phyloP scores from a whole-genome alignment of 1,140 invertebrate genomes.

The Bradysia coprophila region DNA sequence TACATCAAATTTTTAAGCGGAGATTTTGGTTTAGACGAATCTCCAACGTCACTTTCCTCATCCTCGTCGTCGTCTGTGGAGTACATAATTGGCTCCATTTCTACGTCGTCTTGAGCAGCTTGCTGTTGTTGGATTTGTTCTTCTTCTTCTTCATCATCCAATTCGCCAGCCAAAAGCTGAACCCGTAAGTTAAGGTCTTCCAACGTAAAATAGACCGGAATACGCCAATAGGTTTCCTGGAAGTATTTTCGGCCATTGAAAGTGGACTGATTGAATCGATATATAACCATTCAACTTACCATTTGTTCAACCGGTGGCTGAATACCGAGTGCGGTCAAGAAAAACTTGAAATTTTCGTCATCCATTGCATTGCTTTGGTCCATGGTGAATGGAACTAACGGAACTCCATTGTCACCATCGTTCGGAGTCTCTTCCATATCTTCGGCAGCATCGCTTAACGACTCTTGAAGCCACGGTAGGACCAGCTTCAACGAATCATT shows the following conservation, averaged over 20 bases:
- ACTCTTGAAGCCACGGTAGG: slow-evolving; percentile 38
- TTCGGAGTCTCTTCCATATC: slow-evolving; percentile 31
- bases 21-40: slow-evolving; percentile 7
- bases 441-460: slow-evolving; percentile 35
- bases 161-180: slow-evolving; percentile 12
- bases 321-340: slow-evolving; percentile 34
- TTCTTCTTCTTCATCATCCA: background rate
- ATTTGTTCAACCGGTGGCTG: slow-evolving; percentile 29
- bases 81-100: slow-evolving; percentile 18
- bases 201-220: slow-evolving; percentile 27
- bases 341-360: slow-evolving; percentile 31
- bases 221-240: slow-evolving; percentile 36
- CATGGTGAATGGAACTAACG: slow-evolving; percentile 34
- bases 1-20: slow-evolving; percentile 15
- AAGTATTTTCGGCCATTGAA: background rate
- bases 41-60: slow-evolving; percentile 1
- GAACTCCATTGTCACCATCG: slow-evolving; percentile 30
- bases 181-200: slow-evolving; percentile 23
- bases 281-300: slow-evolving; percentile 2
- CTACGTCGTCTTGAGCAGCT: background rate
- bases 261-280: background rate
- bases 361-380: slow-evolving; percentile 34
- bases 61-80: slow-evolving; percentile 7
- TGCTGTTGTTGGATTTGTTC: background rate
- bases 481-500: slow-evolving; percentile 27